Evolutionary conservation across 2,113 vertebrate species (phyloP).

Genomic region (Phrynosoma platyrhinos): DNA sequence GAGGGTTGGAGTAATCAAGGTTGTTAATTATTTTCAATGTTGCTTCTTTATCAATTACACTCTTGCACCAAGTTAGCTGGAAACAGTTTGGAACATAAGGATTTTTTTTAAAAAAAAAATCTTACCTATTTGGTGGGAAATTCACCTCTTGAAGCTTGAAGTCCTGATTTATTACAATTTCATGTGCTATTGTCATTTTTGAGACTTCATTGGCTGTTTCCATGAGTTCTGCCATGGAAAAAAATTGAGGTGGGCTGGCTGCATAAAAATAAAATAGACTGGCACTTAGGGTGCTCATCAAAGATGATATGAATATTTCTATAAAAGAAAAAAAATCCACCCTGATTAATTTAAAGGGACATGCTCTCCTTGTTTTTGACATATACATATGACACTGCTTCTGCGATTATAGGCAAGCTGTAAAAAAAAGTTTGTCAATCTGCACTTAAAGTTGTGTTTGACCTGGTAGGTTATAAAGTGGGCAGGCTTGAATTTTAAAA

Average conservation of each 20-base stretch:
- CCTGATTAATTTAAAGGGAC: not conserved
- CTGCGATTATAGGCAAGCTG: slow-evolving; percentile 2
- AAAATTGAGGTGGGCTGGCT: slow-evolving; percentile 64
- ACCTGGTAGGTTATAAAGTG: not conserved
- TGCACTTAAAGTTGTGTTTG: not conserved
- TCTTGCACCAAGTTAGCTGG: not conserved
- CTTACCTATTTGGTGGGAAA: slow-evolving; percentile 72
- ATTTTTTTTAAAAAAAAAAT: not conserved
- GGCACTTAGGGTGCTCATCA: not conserved
- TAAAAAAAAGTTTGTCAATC: not conserved
- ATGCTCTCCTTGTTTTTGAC: not conserved
- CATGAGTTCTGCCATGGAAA: slow-evolving; percentile 60
- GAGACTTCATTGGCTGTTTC: slow-evolving; percentile 66
- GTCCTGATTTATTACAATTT: slow-evolving; percentile 70
- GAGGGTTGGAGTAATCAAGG: not conserved
- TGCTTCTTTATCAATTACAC: not conserved
- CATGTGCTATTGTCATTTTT: slow-evolving; percentile 68
- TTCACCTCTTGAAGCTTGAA: slow-evolving; percentile 64
- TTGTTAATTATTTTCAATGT: not conserved
- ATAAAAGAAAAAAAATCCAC: not conserved
- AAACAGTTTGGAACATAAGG: rapidly evolving
- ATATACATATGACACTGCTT: not conserved
- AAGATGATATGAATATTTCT: not conserved
- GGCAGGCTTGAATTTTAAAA: not conserved
- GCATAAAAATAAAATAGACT: slow-evolving; percentile 25